phyloP scores from a whole-genome alignment of 2,888 invertebrate genomes.

The Invenusta paracnida region DNA sequence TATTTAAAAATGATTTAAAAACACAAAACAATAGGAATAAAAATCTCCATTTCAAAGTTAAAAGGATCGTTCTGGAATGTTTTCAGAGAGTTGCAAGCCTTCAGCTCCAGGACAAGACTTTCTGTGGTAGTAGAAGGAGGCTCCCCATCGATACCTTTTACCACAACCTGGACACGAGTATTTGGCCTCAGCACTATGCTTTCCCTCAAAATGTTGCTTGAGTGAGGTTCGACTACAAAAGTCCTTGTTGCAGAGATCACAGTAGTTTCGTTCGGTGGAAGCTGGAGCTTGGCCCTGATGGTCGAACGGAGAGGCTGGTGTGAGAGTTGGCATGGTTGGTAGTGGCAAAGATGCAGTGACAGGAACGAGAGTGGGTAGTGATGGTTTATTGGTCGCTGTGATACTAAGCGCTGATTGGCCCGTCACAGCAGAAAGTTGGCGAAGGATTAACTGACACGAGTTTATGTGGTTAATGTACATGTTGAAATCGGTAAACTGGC shows the following conservation, averaged over 20 bases:
- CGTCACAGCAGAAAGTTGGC: not conserved
- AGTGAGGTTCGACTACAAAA: conserved; percentile 39
- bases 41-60: no score
- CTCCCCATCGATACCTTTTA: conserved; percentile 43
- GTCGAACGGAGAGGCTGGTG: not conserved
- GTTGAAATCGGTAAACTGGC: not conserved
- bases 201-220: conserved; percentile 43
- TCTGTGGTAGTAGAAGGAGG: conserved; percentile 43
- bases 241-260: conserved; percentile 31
- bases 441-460: not conserved
- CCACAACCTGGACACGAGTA: conserved; percentile 41
- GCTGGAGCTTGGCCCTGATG: not conserved
- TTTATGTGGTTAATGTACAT: not conserved
- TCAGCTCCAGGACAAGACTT: conserved; percentile 18
- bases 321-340: conserved; percentile 29
- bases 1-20: no score
- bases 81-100: no score
- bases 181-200: conserved; percentile 41
- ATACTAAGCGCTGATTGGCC: not conserved
- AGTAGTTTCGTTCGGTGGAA: conserved; percentile 28
- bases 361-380: not conserved
- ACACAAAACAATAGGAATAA: no score
- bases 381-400: not conserved
- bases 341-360: no score
- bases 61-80: no score